Percentiles rank a stretch among this genome's conserved stretches.
phyloP scores from a whole-genome alignment of 2,113 vertebrate genomes.

The Scolopax mira region DNA sequence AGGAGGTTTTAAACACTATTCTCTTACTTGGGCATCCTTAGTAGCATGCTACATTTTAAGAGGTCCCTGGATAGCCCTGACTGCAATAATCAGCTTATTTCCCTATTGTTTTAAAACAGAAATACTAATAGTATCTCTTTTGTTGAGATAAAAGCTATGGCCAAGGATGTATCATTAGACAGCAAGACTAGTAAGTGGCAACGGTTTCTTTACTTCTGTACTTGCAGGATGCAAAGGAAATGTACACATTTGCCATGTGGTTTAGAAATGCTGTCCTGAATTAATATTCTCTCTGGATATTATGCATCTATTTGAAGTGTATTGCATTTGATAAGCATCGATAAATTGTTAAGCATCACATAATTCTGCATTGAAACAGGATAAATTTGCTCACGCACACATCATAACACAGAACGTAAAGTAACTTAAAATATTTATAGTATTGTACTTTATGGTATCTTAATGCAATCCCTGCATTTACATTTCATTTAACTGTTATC shows the following conservation, averaged over 20 bases:
- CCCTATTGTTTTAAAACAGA: slow-evolving; percentile 23
- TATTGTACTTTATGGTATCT: not conserved
- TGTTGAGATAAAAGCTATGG: not conserved
- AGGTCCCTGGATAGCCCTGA: not conserved
- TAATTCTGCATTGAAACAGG: not conserved
- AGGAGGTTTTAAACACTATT: not conserved
- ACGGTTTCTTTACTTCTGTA: not conserved
- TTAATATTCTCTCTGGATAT: not conserved
- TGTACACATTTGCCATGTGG: not conserved
- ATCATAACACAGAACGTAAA: not conserved
- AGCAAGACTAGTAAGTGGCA: slow-evolving; percentile 7
- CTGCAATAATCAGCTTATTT: slow-evolving; percentile 32
- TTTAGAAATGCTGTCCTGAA: not conserved
- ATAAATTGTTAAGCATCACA: not conserved
- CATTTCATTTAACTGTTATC: slow-evolving; percentile 34
- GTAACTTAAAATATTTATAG: slow-evolving; percentile 2
- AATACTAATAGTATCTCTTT: not conserved
- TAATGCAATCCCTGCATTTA: slow-evolving; percentile 18
- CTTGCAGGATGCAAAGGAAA: not conserved
- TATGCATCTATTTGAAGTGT: not conserved
- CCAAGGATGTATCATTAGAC: not conserved
- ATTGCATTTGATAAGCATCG: not conserved
- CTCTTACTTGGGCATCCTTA: not conserved
- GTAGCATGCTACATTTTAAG: not conserved
- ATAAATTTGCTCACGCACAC: not conserved